These are phyloP conservation scores for Eledone cirrhosa DNA, from an alignment of 2,888 invertebrate species.

Conservation along the genomic window DNA sequence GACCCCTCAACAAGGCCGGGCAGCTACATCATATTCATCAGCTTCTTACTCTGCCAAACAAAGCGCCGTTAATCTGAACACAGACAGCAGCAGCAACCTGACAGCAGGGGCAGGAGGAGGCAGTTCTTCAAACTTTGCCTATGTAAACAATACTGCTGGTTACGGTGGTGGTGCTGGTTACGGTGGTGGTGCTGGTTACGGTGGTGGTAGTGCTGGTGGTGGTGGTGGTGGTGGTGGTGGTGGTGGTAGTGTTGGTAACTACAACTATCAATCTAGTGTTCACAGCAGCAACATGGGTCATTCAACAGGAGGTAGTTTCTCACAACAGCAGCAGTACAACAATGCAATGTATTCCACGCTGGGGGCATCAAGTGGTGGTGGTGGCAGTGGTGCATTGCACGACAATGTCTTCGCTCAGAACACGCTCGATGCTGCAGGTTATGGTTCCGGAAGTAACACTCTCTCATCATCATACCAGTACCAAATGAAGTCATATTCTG, in stretches of 20 bases:
- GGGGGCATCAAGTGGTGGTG: constrained; percentile 33
- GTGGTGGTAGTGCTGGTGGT: constrained; percentile 16
- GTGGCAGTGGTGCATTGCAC: not conserved
- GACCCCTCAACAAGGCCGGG: constrained; percentile 49
- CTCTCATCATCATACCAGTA: constrained; percentile 31
- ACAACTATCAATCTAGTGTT: constrained; percentile 13
- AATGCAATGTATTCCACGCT: constrained; percentile 31
- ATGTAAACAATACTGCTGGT: not conserved
- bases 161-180: not conserved
- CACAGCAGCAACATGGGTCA: constrained; percentile 28
- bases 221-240: constrained; percentile 30
- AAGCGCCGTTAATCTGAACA: constrained; percentile 13
- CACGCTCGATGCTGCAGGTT: constrained; percentile 37
- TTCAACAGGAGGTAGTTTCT: constrained; percentile 35
- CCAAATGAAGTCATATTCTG: constrained; percentile 49
- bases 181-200: not conserved
- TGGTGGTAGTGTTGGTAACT: not conserved
- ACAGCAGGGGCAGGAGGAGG: not conserved
- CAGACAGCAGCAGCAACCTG: not conserved
- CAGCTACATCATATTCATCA: not conserved
- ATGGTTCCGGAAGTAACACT: constrained; percentile 25
- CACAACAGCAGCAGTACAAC: constrained; percentile 26
- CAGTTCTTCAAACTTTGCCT: not conserved
- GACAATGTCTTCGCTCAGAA: constrained; percentile 32
- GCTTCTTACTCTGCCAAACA: constrained; percentile 12